Base-by-base conservation (phyloP, 2,113 vertebrate genomes). In the Mustelus asterias region DNA sequence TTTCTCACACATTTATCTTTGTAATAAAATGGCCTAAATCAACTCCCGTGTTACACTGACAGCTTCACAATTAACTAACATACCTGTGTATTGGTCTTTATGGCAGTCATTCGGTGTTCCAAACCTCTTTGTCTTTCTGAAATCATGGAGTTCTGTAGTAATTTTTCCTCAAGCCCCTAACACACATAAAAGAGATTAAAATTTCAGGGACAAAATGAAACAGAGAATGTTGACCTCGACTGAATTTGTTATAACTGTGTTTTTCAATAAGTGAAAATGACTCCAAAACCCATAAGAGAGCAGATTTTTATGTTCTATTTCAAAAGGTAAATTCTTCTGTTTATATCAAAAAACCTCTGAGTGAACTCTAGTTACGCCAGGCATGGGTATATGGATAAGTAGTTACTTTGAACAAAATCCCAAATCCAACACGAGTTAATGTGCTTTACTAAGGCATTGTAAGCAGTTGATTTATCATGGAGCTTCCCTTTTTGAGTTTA, bases 121-220 rank as follows among this genome's bases (percentile, higher is more conserved):
- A 99, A 97, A 33, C 98, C 98, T 96, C 98, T 98, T 96, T 99
- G 99, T 95, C 98, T 98, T 97, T 99, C 99, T 33, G 98, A 98
- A 90, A 98, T 98, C 96, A 98, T 97, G 0, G 98, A 98, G 96
- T 96, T 98, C 97, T 99, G 99, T 96, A 99, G 96, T 0, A 98
- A 98, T 96, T 99, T 99, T 96, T 99, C 99, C 97, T 99, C 97
- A 0, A 98, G 99, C 10, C 98, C 99, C 99, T 99, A 97, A 85
- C 96, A 97, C 96, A 96, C 37, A 95, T 48, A 54, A 26, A 48
- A 48, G 18, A 95, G 94, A 95, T 95, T 44, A 94, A 70, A 60
- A 90, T 54, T 54, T 58, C 37, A 20, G 18, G 37, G 80, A 41
- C 37, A 83, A 44, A 90, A 54, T 88, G 44, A 88, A 88, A 54